Evolutionary conservation across 2,888 invertebrate genomes (phyloP).

Genomic region (Eudasyphora cyanicolor): DNA sequence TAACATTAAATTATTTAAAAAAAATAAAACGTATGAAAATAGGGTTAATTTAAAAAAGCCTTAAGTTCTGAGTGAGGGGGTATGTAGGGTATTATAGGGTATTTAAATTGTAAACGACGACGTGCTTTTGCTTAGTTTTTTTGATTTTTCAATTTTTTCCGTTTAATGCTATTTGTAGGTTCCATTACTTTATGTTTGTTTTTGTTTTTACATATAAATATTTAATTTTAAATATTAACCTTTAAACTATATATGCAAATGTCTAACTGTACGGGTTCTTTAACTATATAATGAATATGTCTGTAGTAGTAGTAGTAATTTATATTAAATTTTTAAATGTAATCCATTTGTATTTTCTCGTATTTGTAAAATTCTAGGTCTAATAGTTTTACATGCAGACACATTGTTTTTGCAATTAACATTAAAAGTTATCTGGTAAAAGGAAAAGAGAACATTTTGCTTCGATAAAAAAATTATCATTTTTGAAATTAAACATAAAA

Average conservation of each 20-base stretch:
- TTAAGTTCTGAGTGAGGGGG: conserved; percentile 58
- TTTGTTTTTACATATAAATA: conserved; percentile 54
- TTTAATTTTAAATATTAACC: conserved; percentile 65
- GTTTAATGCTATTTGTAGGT: conserved; percentile 65
- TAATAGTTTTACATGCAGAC: conserved; percentile 66
- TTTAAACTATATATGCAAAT: conserved; percentile 66
- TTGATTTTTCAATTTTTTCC: conserved; percentile 57
- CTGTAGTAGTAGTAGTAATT: conserved; percentile 68
- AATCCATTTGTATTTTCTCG: conserved; percentile 58
- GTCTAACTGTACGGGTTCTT: conserved; percentile 64
- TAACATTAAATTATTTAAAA: conserved; percentile 48
- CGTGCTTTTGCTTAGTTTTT: conserved; percentile 51
- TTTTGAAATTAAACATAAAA: conserved; percentile 63
- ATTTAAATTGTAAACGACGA: conserved; percentile 58
- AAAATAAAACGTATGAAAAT: conserved; percentile 45
- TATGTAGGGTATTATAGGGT: conserved; percentile 59
- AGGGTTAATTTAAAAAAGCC: conserved; percentile 47
- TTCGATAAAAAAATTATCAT: conserved; percentile 60
- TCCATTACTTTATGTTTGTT: conserved; percentile 57
- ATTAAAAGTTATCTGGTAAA: conserved; percentile 62
- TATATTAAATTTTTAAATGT: conserved; percentile 60
- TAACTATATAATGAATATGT: conserved; percentile 66
- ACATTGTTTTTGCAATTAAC: conserved; percentile 63
- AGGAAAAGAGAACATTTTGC: conserved; percentile 58
- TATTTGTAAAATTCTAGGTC: conserved; percentile 51